These are phyloP conservation scores for Nomada goodeniana DNA, from an alignment of 2,888 invertebrate genomes.

Conservation along the genomic window DNA sequence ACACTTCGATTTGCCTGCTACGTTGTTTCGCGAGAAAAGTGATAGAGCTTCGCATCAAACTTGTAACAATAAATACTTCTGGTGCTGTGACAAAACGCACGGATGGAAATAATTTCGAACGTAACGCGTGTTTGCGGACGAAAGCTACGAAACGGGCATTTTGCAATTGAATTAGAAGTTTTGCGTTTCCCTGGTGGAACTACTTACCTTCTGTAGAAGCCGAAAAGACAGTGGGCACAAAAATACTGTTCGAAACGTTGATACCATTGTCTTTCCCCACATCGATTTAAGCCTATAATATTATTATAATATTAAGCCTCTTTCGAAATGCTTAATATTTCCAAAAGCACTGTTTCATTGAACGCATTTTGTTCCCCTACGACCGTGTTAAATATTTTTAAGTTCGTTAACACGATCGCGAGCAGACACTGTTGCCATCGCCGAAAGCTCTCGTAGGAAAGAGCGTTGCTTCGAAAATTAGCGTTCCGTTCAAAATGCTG, in stretches of 20 bases:
- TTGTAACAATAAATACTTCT: too few species aligned
- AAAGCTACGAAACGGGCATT: background rate
- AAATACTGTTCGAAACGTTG: background rate
- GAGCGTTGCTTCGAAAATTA: conserved; percentile 26
- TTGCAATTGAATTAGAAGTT: background rate
- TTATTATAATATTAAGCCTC: too few species aligned
- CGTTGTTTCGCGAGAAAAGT: too few species aligned
- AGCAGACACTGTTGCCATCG: background rate
- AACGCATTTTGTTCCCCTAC: background rate
- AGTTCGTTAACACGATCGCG: background rate
- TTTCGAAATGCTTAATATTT: background rate
- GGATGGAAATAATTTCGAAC: too few species aligned
- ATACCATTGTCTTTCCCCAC: background rate
- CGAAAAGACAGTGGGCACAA: background rate
- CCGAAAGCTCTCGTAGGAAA: conserved; percentile 19
- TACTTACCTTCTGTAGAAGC: background rate
- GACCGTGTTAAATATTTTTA: background rate
- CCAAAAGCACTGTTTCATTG: background rate
- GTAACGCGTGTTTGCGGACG: too few species aligned
- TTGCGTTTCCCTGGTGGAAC: conserved; percentile 8
- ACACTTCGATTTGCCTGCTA: too few species aligned
- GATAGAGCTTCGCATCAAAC: too few species aligned
- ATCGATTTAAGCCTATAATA: background rate
- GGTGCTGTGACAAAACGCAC: too few species aligned
- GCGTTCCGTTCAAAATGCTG: conserved; percentile 30